Conservation (phyloP, 2,797 vertebrate genomes). For the Melanotaenia nigrans region DNA sequence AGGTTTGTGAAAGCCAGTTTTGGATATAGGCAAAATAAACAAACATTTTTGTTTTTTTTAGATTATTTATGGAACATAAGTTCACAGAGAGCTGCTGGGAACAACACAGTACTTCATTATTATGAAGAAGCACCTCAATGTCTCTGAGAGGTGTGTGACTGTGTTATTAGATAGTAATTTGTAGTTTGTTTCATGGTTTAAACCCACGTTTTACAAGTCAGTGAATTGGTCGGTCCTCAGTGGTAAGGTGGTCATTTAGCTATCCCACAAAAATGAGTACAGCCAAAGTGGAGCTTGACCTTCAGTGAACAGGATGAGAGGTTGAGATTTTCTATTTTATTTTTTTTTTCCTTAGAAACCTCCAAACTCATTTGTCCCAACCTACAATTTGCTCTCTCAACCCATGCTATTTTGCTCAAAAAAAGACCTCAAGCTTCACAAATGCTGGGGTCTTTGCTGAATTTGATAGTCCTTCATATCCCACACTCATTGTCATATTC, state of each 20-base stretch:
- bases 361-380: neutral
- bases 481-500: slow-evolving; percentile 12
- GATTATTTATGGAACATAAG: no score
- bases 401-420: neutral
- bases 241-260: neutral
- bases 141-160: slow-evolving; percentile 2
- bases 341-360: neutral
- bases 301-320: neutral
- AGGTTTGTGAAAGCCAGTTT: no score
- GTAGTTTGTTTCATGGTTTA: slow-evolving; percentile 5
- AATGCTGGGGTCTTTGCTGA: slow-evolving; percentile 20
- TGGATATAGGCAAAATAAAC: no score
- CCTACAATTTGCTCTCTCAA: slow-evolving; percentile 2
- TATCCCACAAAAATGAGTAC: neutral
- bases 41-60: no score
- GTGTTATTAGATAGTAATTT: neutral
- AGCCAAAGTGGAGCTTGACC: neutral
- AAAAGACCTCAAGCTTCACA: slow-evolving; percentile 23
- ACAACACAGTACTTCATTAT: neutral
- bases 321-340: neutral
- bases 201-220: slow-evolving; percentile 5
- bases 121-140: neutral
- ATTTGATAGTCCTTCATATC: slow-evolving; percentile 20
- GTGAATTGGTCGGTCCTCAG: neutral
- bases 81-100: no score